Base-by-base conservation (phyloP, 2,888 invertebrate genomes). In the Muschampia plurimacula region DNA sequence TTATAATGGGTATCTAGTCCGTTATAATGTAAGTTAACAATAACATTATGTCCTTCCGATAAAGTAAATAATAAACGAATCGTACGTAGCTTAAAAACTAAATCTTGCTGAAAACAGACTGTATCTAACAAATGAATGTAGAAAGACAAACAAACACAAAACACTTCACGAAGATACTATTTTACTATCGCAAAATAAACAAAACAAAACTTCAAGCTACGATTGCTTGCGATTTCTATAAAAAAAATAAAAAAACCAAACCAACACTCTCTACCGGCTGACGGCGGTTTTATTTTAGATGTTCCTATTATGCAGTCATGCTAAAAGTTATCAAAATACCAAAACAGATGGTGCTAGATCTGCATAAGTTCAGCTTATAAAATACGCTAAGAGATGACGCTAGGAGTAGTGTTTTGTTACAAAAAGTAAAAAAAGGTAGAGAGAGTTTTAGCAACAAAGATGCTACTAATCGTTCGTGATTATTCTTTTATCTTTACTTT, bases 221-320 rank as follows among this genome's bases (percentile, higher is more conserved):
- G 52, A 66, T 62, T 44, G 64, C 69, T 72, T 72, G 32, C 63
- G 64, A 52, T 66, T 49, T 71, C 46, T 36, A 59, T 65, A 69
- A 84, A 86, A 85, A 84, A 82, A 81, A 22, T 36, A 36, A 84
- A 86, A 86, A 82, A 85, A 63, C 9, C n/a, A 63, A 82, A 84
- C 82, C 81, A 90, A 85, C 91, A 80, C 91, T 84, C 89, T 91
- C 93, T 93, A 87, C 83, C 85, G 92, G 84, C 72, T 32, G 70
- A 55, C 69, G 28, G 65, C 46, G 75, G 78, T 80, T 82, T 77
- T 82, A 80, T 77, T 77, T 78, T 66, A 65, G 74, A 79, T 81
- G 82, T 84, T 86, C 82, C 82, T 82, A 80, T 83, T 80, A 74
- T 72, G 74, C 36, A 22, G 0, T 36, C 12, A 5, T 22, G 2